Evolutionary conservation across 1,140 invertebrate species (phyloP).

Genomic region (Planococcus citri): DNA sequence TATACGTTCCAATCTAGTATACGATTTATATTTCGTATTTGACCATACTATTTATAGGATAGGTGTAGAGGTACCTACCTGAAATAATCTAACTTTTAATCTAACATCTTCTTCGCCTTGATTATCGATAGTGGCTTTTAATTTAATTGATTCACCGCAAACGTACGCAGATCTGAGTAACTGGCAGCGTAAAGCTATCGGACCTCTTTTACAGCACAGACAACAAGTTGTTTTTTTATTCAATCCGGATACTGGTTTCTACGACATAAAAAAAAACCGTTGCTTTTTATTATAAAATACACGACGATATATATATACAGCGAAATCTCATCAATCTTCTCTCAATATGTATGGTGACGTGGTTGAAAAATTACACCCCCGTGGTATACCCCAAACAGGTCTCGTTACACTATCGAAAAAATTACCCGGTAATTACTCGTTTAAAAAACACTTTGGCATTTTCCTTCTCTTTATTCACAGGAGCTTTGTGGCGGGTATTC

Average conservation of each 20-base stretch:
- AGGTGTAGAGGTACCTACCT: too few relatives aligned
- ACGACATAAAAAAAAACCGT: constrained; percentile 28
- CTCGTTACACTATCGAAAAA: too few relatives aligned
- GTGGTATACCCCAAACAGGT: too few relatives aligned
- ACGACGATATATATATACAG: neutral
- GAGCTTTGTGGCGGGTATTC: too few relatives aligned
- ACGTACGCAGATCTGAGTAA: constrained; percentile 67
- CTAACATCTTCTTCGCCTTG: constrained; percentile 57
- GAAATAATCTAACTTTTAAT: constrained; percentile 55
- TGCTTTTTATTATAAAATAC: neutral
- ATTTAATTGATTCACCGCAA: constrained; percentile 61
- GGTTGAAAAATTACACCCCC: too few relatives aligned
- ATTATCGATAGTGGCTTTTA: constrained; percentile 67
- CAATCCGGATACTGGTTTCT: constrained; percentile 60
- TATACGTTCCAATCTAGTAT: too few relatives aligned
- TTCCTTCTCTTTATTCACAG: too few relatives aligned
- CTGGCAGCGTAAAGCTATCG: constrained; percentile 50
- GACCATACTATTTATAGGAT: neutral
- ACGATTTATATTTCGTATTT: neutral
- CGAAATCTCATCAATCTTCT: constrained; percentile 16
- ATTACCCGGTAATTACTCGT: too few relatives aligned
- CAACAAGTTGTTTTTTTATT: constrained; percentile 58
- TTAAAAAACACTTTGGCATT: too few relatives aligned
- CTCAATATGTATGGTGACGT: neutral
- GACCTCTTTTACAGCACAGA: constrained; percentile 59